Percentiles rank a stretch among this genome's conserved stretches.
These are phyloP conservation scores for Capreolus pygargus DNA, from an alignment of 2,113 vertebrate species.

Conservation along the genomic window DNA sequence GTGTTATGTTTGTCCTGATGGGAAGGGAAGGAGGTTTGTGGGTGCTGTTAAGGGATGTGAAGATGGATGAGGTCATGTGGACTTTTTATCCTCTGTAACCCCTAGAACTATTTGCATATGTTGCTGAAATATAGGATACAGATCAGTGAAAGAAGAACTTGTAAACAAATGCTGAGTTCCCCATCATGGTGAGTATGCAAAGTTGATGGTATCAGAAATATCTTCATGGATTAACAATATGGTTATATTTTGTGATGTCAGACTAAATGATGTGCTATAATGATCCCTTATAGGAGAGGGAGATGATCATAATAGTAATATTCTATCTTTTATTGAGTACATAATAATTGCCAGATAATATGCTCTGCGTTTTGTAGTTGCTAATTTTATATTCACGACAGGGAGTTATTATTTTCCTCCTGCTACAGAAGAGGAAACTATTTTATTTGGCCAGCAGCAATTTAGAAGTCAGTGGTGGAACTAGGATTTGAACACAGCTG, in stretches of 20 bases:
- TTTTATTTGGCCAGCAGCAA: not conserved
- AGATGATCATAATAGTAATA: not conserved
- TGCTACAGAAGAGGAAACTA: not conserved
- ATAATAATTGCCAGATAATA: not conserved
- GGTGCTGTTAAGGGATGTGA: not conserved
- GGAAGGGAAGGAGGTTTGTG: not conserved
- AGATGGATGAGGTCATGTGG: not conserved
- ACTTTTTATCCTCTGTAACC: not conserved
- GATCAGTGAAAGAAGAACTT: not conserved
- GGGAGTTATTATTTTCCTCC: not conserved
- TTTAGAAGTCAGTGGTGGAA: not conserved
- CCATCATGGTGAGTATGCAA: not conserved
- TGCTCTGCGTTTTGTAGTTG: not conserved
- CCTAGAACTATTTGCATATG: not conserved
- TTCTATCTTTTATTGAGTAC: not conserved
- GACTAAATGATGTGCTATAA: not conserved
- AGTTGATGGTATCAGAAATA: not conserved
- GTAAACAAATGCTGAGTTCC: not conserved
- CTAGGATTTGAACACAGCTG: not conserved
- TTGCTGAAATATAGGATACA: not conserved
- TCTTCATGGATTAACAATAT: not conserved
- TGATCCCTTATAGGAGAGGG: not conserved
- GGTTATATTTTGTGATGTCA: not conserved
- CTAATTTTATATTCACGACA: not conserved
- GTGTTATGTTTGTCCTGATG: not conserved